Base-by-base conservation (phyloP, 2,113 vertebrate species). In the Condylura cristata region DNA sequence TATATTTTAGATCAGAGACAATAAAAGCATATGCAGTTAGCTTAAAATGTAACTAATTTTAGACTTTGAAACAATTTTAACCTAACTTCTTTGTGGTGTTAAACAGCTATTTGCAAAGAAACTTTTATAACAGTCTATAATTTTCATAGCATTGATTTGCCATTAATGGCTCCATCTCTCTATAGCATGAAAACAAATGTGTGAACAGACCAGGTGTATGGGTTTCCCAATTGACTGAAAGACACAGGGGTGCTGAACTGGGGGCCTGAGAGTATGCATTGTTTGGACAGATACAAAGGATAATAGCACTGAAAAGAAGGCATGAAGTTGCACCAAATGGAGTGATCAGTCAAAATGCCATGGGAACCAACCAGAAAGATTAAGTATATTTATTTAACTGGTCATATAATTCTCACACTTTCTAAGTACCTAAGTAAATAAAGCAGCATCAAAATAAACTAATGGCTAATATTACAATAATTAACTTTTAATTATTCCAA, bases 1-100 rank as follows among this genome's bases (percentile, higher is more conserved):
- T 98, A 98, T 98, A 98, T 98, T 98, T 98, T 97, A 98, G 97
- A 98, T 98, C 98, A 98, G 97, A 98, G 98, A 98, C 98, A 98
- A 98, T 98, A 98, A 98, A 98, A 98, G 98, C 98, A 98, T 98
- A 98, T 98, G 97, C 97, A 97, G 96, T 97, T 98, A 97, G 97
- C 97, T 98, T 98, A 97, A 98, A 98, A 98, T 96, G 97, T 97
- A 97, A 98, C 98, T 98, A 98, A 98, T 98, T 98, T 98, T 98
- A 98, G 98, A 98, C 98, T 98, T 98, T 97, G 97, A 98, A 98
- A 95, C 96, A 97, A 93, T 97, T 98, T 98, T 97, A 98, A 97
- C 97, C 97, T 95, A 98, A 97, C 97, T 98, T 98, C 97, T 97
- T 97, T 93, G 89, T 94, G 95, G 91, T 96, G 90, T 98, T 98